phyloP scores from a whole-genome alignment of 2,888 invertebrate species.

The Cantharis flavilabris region DNA sequence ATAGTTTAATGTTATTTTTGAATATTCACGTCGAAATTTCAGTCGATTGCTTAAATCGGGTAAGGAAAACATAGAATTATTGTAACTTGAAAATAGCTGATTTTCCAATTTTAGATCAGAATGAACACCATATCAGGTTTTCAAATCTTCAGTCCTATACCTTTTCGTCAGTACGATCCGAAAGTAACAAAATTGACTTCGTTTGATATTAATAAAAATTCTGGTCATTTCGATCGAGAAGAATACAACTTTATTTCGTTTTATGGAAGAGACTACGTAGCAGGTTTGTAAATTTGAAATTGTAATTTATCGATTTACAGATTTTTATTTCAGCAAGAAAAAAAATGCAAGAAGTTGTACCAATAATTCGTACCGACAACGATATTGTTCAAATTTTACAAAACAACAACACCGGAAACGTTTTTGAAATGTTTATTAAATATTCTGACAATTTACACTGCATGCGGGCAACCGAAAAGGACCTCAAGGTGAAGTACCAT shows the following conservation, averaged over 20 bases:
- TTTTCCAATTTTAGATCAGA: conserved; percentile 65
- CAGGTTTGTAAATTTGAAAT: conserved; percentile 57
- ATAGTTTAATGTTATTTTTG: conserved; percentile 72
- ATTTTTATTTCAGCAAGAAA: conserved; percentile 63
- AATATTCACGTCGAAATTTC: conserved; percentile 72
- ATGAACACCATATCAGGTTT: conserved; percentile 91
- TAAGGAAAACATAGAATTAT: conserved; percentile 52
- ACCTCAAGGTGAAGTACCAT: conserved; percentile 63
- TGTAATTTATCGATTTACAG: conserved; percentile 18
- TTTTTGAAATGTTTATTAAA: conserved; percentile 74
- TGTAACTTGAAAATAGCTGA: neutral
- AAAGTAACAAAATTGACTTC: conserved; percentile 56
- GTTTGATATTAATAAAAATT: conserved; percentile 72
- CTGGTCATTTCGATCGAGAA: conserved; percentile 79
- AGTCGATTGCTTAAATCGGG: conserved; percentile 87
- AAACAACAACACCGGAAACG: conserved; percentile 56
- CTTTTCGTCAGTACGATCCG: conserved; percentile 87
- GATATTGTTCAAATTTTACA: conserved; percentile 64
- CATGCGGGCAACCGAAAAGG: conserved; percentile 81
- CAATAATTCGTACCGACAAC: conserved; percentile 66
- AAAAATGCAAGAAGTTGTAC: conserved; percentile 60
- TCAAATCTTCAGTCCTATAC: conserved; percentile 91
- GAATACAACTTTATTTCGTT: conserved; percentile 77
- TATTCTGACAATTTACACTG: conserved; percentile 68
- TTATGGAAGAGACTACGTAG: conserved; percentile 81